Evolutionary conservation across 2,888 invertebrate species (phyloP).

Genomic region (Ypsolopha scabrella): DNA sequence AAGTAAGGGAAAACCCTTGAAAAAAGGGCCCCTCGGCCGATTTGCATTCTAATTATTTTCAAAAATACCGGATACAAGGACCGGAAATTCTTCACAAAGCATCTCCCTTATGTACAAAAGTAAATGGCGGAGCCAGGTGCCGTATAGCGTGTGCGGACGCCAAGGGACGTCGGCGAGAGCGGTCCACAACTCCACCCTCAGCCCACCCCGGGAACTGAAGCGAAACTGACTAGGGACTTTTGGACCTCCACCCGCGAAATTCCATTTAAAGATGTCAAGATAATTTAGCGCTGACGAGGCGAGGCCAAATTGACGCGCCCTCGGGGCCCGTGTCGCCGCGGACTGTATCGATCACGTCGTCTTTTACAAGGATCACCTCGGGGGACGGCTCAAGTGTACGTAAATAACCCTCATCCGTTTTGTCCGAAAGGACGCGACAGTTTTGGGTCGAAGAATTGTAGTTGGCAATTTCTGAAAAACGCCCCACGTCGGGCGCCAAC

Average conservation of each 20-base stretch:
- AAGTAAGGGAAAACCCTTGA: too few relatives aligned
- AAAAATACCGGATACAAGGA: too few relatives aligned
- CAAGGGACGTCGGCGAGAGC: conserved; percentile 18
- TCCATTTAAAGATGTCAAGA: conserved; percentile 69
- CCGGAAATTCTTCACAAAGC: background rate
- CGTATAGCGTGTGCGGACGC: conserved; percentile 37
- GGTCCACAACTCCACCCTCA: conserved; percentile 32
- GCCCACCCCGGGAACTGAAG: conserved; percentile 28
- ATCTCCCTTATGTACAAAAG: conserved; percentile 7
- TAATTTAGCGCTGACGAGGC: conserved; percentile 67
- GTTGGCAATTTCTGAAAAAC: conserved; percentile 15
- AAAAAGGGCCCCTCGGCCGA: too few relatives aligned
- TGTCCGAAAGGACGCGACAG: conserved; percentile 26
- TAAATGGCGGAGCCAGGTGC: conserved; percentile 41
- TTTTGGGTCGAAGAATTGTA: conserved; percentile 23
- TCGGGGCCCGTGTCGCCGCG: conserved; percentile 38
- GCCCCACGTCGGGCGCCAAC: conserved; percentile 25
- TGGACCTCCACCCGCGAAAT: conserved; percentile 44
- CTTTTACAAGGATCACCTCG: conserved; percentile 34
- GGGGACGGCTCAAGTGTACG: conserved; percentile 36
- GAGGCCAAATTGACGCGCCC: conserved; percentile 63
- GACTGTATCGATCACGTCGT: conserved; percentile 47
- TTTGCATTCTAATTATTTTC: too few relatives aligned
- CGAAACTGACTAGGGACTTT: conserved; percentile 36
- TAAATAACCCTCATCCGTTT: conserved; percentile 50